Conservation (phyloP, 2,888 invertebrate species). For the Perithous albicinctus region DNA sequence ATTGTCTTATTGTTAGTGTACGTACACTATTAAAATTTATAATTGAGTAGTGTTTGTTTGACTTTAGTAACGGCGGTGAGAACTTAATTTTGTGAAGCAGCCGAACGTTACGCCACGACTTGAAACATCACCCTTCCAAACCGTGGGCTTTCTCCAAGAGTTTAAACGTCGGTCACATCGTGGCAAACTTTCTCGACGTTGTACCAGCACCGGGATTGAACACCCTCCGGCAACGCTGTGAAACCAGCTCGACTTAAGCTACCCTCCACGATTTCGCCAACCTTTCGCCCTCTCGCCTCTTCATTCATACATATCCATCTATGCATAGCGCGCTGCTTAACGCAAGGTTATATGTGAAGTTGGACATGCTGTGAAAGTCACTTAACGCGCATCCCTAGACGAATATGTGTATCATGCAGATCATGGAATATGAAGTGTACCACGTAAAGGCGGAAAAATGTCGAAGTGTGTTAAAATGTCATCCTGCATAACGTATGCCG, state of each 20-base stretch:
- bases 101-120: neutral
- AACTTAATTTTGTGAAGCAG: slow-evolving; percentile 41
- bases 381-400: slow-evolving; percentile 9
- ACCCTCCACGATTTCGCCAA: neutral
- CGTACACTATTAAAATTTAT: neutral
- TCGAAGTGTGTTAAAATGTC: too few species aligned
- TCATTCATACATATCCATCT: slow-evolving; percentile 19
- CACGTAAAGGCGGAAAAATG: too few species aligned
- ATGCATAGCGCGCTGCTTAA: slow-evolving; percentile 41
- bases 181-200: slow-evolving; percentile 59
- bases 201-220: slow-evolving; percentile 42
- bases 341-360: neutral
- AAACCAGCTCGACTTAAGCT: slow-evolving; percentile 42
- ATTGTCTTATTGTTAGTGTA: neutral
- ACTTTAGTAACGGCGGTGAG: slow-evolving; percentile 33
- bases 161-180: slow-evolving; percentile 58
- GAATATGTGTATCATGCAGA: slow-evolving; percentile 32
- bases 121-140: slow-evolving; percentile 38
- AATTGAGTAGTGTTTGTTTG: neutral
- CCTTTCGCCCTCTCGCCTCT: slow-evolving; percentile 21
- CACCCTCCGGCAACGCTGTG: slow-evolving; percentile 31
- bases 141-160: slow-evolving; percentile 39
- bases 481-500: too few species aligned
- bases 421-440: neutral
- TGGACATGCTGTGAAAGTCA: slow-evolving; percentile 15